Percentiles rank a stretch among this genome's conserved stretches.
Evolutionary conservation across 2,888 invertebrate genomes (phyloP).

Genomic region (Meganola albula): DNA sequence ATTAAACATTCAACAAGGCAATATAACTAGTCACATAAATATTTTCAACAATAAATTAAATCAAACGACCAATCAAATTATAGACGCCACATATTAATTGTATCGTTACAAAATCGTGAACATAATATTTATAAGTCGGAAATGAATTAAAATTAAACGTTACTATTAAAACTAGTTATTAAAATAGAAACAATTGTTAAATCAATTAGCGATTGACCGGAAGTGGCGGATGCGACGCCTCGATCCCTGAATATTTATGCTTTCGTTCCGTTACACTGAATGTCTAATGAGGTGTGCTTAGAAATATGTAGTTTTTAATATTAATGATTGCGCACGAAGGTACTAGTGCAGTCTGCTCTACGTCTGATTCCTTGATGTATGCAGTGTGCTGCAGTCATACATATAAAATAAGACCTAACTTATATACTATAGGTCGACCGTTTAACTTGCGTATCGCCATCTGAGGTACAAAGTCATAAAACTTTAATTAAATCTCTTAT

Average conservation of each 20-base stretch:
- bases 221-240: slow-evolving; percentile 38
- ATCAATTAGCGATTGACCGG: slow-evolving; percentile 43
- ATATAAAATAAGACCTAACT: too few relatives aligned
- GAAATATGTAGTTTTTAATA: slow-evolving; percentile 37
- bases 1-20: too few relatives aligned
- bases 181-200: slow-evolving; percentile 33
- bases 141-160: slow-evolving; percentile 23
- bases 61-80: slow-evolving; percentile 10
- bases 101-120: too few relatives aligned
- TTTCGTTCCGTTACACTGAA: slow-evolving; percentile 67
- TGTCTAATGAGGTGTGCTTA: slow-evolving; percentile 54
- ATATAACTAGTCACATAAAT: slow-evolving; percentile 14
- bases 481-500: too few relatives aligned
- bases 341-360: slow-evolving; percentile 27
- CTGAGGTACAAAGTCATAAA: too few relatives aligned
- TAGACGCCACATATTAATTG: slow-evolving; percentile 3
- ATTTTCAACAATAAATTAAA: slow-evolving; percentile 15
- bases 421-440: too few relatives aligned
- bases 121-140: slow-evolving; percentile 17
- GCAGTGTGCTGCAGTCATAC: too few relatives aligned
- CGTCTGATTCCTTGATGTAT: slow-evolving; percentile 23
- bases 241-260: slow-evolving; percentile 55
- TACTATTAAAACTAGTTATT: slow-evolving; percentile 24
- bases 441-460: too few relatives aligned
- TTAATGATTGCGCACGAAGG: slow-evolving; percentile 31